Percentiles rank a stretch among this genome's conserved stretches.
Evolutionary conservation across 1,140 invertebrate species (phyloP).

Genomic region (Pseudoatta argentina): DNA sequence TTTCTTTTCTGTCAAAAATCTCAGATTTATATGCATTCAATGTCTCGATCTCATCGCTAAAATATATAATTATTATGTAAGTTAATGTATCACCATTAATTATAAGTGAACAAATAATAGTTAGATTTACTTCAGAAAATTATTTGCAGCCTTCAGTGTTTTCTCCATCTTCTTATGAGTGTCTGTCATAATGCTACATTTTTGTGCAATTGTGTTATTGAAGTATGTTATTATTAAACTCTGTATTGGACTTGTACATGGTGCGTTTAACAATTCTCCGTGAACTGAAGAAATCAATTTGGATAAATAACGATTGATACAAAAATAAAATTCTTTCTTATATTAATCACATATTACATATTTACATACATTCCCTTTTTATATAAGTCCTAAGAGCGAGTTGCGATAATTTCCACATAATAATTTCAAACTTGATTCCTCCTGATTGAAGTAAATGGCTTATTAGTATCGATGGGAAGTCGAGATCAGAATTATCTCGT

Average conservation of each 20-base stretch:
- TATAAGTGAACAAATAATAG: background rate
- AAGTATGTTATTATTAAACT: conserved; percentile 46
- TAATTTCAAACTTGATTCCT: conserved; percentile 75
- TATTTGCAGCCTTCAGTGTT: conserved; percentile 51
- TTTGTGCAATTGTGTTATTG: conserved; percentile 45
- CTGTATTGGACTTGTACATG: background rate
- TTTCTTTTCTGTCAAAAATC: conserved; percentile 71
- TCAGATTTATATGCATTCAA: conserved; percentile 37
- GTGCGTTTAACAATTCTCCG: conserved; percentile 29
- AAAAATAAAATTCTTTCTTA: background rate
- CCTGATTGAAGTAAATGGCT: conserved; percentile 77
- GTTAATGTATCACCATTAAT: conserved; percentile 18
- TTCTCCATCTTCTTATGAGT: conserved; percentile 11
- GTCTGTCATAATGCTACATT: conserved; percentile 30
- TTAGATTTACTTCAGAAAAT: conserved; percentile 50
- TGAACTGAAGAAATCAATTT: conserved; percentile 34
- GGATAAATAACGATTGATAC: background rate
- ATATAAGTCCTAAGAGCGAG: conserved; percentile 73
- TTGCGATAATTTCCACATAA: conserved; percentile 80
- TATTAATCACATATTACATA: background rate
- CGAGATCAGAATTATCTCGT: conserved; percentile 77
- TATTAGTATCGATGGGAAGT: conserved; percentile 76
- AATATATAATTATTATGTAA: conserved; percentile 26
- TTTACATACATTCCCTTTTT: conserved; percentile 62
- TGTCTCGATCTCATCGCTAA: conserved; percentile 51